phyloP scores from a whole-genome alignment of 2,113 vertebrate species.

The Nerophis ophidion region DNA sequence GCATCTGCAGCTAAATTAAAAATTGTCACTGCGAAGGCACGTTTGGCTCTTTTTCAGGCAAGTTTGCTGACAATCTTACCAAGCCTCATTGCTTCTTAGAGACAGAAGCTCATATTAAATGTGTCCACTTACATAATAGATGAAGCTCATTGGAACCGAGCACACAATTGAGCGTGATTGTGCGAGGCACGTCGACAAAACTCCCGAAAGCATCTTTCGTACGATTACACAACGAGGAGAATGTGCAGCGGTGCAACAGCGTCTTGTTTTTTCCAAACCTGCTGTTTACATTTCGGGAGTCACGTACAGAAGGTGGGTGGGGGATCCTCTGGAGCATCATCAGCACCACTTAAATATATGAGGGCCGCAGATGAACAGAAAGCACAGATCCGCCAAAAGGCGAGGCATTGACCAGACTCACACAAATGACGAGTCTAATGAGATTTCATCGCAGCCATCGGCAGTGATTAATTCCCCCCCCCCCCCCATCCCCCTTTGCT shows the following conservation, averaged over 20 bases:
- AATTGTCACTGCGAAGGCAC: neutral
- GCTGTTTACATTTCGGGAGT: neutral
- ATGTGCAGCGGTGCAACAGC: neutral
- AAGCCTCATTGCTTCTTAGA: neutral
- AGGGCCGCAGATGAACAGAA: slow-evolving; percentile 40
- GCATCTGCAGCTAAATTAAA: no score
- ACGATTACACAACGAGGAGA: slow-evolving; percentile 12
- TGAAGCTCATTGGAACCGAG: slow-evolving; percentile 22
- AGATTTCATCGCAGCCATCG: slow-evolving; percentile 75
- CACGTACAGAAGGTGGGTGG: no score
- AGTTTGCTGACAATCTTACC: neutral
- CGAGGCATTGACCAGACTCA: slow-evolving; percentile 41
- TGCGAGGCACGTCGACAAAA: slow-evolving; percentile 5
- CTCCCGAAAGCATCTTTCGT: slow-evolving; percentile 3
- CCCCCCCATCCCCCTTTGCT: slow-evolving; percentile 4
- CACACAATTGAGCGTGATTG: neutral
- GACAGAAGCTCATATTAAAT: slow-evolving; percentile 8
- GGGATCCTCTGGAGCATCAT: slow-evolving; percentile 17
- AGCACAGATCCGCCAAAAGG: slow-evolving; percentile 29
- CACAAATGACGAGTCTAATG: slow-evolving; percentile 75
- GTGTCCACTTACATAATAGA: slow-evolving; percentile 23
- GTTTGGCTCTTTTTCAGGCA: slow-evolving; percentile 1
- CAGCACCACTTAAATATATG: slow-evolving; percentile 19
- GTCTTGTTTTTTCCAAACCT: slow-evolving; percentile 4
- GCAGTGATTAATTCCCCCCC: slow-evolving; percentile 69